Conservation (phyloP, 1,140 invertebrate species). For the Calephelis virginiensis region DNA sequence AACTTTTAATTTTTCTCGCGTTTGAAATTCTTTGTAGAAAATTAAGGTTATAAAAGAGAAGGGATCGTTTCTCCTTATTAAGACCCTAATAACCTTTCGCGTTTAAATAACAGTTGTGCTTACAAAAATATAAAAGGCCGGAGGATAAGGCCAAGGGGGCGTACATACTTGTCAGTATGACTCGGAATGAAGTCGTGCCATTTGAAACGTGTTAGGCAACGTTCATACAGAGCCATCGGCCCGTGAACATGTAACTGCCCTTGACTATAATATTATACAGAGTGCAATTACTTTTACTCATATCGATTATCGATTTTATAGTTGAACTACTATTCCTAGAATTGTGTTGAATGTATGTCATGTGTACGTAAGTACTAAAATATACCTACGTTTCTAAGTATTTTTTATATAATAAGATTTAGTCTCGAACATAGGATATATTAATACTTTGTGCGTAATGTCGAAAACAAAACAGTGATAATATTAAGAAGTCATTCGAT, state of each 20-base stretch:
- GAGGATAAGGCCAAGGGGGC: constrained; percentile 40
- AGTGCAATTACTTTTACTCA: background rate
- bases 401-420: too few relatives aligned
- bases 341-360: too few relatives aligned
- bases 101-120: constrained; percentile 42
- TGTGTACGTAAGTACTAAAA: too few relatives aligned
- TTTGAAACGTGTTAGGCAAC: constrained; percentile 60
- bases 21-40: constrained; percentile 26
- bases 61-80: constrained; percentile 40
- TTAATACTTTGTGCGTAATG: too few relatives aligned
- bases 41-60: constrained; percentile 37
- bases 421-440: too few relatives aligned
- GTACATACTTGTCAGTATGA: constrained; percentile 37
- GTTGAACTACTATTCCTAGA: too few relatives aligned
- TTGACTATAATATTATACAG: background rate
- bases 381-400: too few relatives aligned
- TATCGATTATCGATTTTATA: too few relatives aligned
- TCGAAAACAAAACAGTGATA: too few relatives aligned
- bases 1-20: constrained; percentile 49
- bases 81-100: constrained; percentile 34
- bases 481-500: too few relatives aligned
- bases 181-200: constrained; percentile 50
- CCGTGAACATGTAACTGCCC: constrained; percentile 38
- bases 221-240: constrained; percentile 44
- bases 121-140: constrained; percentile 52